Conservation (phyloP, 1,140 invertebrate genomes). For the Latrodectus geometricus region DNA sequence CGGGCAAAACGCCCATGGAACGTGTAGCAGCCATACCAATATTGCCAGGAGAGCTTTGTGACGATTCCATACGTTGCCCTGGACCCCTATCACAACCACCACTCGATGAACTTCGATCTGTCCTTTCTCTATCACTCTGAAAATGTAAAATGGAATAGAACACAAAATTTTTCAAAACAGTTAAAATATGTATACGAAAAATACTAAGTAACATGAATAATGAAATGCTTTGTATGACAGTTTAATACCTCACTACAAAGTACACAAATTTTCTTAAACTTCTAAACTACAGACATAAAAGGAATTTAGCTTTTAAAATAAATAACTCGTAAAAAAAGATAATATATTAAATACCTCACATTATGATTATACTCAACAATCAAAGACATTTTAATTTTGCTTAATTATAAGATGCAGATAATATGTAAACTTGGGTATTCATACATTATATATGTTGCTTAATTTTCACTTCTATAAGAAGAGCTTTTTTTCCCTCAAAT, state of each 20-base stretch:
- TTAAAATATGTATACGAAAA: neutral
- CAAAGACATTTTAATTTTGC: too few relatives aligned
- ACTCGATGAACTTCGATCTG: constrained; percentile 27
- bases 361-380: too few relatives aligned
- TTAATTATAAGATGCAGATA: too few relatives aligned
- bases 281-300: too few relatives aligned
- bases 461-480: too few relatives aligned
- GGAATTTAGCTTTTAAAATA: too few relatives aligned
- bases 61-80: constrained; percentile 55
- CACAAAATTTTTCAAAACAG: neutral
- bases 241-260: neutral
- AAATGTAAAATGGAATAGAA: neutral
- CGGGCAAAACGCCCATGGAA: constrained; percentile 81
- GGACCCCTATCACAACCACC: constrained; percentile 77
- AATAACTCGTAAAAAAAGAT: too few relatives aligned
- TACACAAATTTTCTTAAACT: neutral
- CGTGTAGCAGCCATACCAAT: constrained; percentile 56
- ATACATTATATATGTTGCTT: too few relatives aligned
- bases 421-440: too few relatives aligned
- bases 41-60: constrained; percentile 62
- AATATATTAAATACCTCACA: too few relatives aligned
- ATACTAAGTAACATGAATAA: neutral
- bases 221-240: neutral
- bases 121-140: constrained; percentile 40
- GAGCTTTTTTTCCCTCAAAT: too few relatives aligned